Evolutionary conservation across 2,888 invertebrate genomes (phyloP), one percentile per base, ranked within the genome.

Genomic region (Dascillus cervinus): DNA sequence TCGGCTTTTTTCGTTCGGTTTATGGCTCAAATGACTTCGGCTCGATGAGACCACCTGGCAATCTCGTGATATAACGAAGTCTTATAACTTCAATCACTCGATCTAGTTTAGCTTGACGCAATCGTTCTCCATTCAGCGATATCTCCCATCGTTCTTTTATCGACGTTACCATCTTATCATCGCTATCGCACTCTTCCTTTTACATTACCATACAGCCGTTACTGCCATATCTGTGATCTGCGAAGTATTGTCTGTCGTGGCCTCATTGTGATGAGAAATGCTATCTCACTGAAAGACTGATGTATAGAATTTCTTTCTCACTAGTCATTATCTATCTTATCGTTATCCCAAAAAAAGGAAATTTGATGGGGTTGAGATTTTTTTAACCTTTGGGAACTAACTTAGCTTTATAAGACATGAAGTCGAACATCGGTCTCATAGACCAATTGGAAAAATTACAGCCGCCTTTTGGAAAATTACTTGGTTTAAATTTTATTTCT

Each of bases 61-160:
- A 10, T 9, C 15, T 12, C 17, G 13, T 15, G 13, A 17, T 13
- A 13, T 22, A 9, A 32, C 25, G 20, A 9, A 22, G 6, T 22
- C 22, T 22, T 22, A 22, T 29, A 29, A 26, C 29, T 14, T 32
- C 30, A 32, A 32, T 26, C 29, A 29, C 4, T 17, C 17, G 5
- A 17, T 4, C 17, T 8, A 6, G 13, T 25, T 29, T 32, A 39
- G 34, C 26, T 29, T 28, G 55, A 56, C 55, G 55, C 41, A 38
- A 55, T 52, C 53, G 47, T 46, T 49, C 48, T 50, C 52, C 46
- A 52, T 53, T 53, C 50, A 43, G 47, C 45, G 49, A 44, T 55
- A 55, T 53, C 42, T 42, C 45, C 49, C 46, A 52, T 50, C 51
- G 41, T n/a, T 24, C 15, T 31, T 24, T 40, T 37, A 37, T 40